Conservation (phyloP, 1,140 invertebrate species). For the Sinonovacula constricta region DNA sequence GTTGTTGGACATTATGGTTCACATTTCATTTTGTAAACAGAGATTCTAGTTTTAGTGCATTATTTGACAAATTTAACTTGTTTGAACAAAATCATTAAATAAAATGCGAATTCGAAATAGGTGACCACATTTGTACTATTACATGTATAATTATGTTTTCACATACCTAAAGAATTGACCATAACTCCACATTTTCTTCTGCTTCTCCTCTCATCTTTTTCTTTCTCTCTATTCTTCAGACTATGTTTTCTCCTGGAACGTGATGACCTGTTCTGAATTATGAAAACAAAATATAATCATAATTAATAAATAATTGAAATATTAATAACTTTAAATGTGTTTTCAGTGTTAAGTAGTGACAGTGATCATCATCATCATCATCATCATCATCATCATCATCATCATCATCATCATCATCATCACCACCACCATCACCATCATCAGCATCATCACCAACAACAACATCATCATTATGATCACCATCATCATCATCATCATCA, state of each 20-base stretch:
- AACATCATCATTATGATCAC: too few relatives aligned
- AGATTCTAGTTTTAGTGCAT: too few relatives aligned
- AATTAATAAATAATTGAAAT: neutral
- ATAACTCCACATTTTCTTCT: conserved; percentile 30
- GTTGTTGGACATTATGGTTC: too few relatives aligned
- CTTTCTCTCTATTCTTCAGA: neutral
- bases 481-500: neutral
- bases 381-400: conserved; percentile 6
- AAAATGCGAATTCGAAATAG: too few relatives aligned
- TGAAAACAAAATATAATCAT: too few relatives aligned
- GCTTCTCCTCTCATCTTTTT: conserved; percentile 21
- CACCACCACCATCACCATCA: neutral
- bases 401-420: conserved; percentile 4
- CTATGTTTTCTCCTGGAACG: neutral
- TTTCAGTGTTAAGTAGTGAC: neutral
- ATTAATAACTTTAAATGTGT: neutral
- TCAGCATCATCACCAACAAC: too few relatives aligned
- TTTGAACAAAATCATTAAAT: too few relatives aligned
- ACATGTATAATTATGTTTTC: too few relatives aligned
- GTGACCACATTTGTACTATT: too few relatives aligned
- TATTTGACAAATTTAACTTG: too few relatives aligned
- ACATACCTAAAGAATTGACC: conserved; percentile 30
- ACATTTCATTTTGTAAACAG: too few relatives aligned
- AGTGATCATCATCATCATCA: neutral
- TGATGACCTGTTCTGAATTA: neutral